Percentiles rank a stretch among this genome's conserved stretches.
Evolutionary conservation across 2,888 invertebrate species (phyloP).

Genomic region (Pheosia tremula): DNA sequence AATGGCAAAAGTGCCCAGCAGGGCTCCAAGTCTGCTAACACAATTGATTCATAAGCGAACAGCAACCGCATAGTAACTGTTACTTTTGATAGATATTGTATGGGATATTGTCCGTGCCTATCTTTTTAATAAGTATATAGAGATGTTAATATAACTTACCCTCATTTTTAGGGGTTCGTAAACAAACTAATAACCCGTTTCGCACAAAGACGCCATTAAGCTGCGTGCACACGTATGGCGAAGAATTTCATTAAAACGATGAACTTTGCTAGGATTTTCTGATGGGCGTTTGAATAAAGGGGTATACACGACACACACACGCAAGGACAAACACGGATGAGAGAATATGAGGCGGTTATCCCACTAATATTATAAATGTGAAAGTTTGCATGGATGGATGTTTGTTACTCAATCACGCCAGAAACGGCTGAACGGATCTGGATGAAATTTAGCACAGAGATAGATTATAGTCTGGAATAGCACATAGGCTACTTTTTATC

Average conservation of each 20-base stretch:
- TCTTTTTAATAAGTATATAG: not conserved
- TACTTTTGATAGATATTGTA: no score
- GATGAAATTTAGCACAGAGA: no score
- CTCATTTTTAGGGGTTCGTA: not conserved
- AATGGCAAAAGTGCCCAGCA: no score
- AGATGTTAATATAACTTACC: not conserved
- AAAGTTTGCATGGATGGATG: no score
- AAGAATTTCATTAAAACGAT: slow-evolving; percentile 9
- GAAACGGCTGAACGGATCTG: no score
- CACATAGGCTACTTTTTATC: no score
- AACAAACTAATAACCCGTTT: slow-evolving; percentile 5
- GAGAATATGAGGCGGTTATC: not conserved
- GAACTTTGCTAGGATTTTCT: slow-evolving; percentile 4
- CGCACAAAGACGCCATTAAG: slow-evolving; percentile 1
- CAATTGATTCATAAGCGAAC: no score
- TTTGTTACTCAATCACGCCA: no score
- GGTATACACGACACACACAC: not conserved
- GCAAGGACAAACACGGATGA: not conserved
- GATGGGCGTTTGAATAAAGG: slow-evolving; percentile 5
- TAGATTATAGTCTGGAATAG: no score
- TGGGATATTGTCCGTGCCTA: not conserved
- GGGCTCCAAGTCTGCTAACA: no score
- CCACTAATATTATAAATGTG: no score
- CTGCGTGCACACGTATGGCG: not conserved
- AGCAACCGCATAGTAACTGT: no score